Percentiles rank a stretch among this genome's conserved stretches.
phyloP scores from a whole-genome alignment of 2,888 invertebrate genomes.

The Chouioia cunea region DNA sequence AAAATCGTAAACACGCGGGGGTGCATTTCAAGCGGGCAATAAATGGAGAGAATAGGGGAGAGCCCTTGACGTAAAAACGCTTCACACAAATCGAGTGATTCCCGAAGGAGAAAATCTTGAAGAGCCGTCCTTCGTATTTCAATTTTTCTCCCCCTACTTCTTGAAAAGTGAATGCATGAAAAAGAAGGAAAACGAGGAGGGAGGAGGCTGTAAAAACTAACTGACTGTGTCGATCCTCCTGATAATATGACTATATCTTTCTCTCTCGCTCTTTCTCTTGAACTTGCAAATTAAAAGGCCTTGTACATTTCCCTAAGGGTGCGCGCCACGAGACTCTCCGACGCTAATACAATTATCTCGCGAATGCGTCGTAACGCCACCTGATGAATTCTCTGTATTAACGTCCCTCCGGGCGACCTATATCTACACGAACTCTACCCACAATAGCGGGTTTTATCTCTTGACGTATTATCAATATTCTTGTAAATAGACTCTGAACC shows the following conservation, averaged over 20 bases:
- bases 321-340: background rate
- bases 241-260: background rate
- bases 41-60: slow-evolving; percentile 6
- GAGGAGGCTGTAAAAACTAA: slow-evolving; percentile 22
- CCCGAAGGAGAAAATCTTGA: slow-evolving; percentile 29
- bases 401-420: slow-evolving; percentile 22
- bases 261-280: background rate
- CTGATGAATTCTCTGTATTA: slow-evolving; percentile 34
- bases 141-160: slow-evolving; percentile 22
- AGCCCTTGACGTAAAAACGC: slow-evolving; percentile 20
- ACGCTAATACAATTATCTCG: slow-evolving; percentile 37
- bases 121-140: slow-evolving; percentile 32
- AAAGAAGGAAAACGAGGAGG: background rate
- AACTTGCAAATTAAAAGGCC: slow-evolving; percentile 37
- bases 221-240: slow-evolving; percentile 15
- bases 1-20: slow-evolving; percentile 51
- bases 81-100: slow-evolving; percentile 37
- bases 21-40: slow-evolving; percentile 38
- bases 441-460: slow-evolving; percentile 27
- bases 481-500: slow-evolving; percentile 1
- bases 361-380: slow-evolving; percentile 29
- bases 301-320: background rate
- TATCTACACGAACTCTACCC: slow-evolving; percentile 7
- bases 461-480: slow-evolving; percentile 33
- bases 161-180: too few relatives aligned